Conservation (phyloP, 2,888 invertebrate species). For the Polylopha cassiicola region DNA sequence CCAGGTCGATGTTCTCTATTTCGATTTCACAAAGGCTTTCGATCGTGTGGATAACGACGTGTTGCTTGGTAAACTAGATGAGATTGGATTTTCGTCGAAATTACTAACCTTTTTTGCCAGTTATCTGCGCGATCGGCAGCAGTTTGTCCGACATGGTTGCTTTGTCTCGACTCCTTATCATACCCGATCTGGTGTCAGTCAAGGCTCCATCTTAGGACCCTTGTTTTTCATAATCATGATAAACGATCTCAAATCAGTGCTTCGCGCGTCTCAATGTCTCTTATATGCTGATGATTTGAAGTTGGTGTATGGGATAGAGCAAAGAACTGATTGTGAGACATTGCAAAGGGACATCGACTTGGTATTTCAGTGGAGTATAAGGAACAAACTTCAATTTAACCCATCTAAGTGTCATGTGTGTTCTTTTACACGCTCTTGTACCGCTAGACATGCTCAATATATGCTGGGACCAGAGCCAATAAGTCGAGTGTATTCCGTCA, state of each 20-base stretch:
- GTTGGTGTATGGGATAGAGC: slow-evolving; percentile 1
- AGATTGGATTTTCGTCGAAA: background rate
- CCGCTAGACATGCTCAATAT: too few relatives aligned
- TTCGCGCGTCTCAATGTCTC: background rate
- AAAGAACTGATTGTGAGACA: background rate
- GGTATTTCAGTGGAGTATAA: slow-evolving; percentile 2
- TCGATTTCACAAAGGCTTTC: slow-evolving; percentile 20
- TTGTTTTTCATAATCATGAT: background rate
- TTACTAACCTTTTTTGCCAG: background rate
- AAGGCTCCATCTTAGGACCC: background rate
- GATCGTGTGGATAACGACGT: slow-evolving; percentile 14
- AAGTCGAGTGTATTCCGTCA: background rate
- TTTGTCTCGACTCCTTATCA: background rate
- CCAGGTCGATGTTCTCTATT: slow-evolving; percentile 22
- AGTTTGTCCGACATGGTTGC: background rate
- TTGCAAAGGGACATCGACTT: slow-evolving; percentile 1
- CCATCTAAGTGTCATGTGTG: slow-evolving; percentile 1
- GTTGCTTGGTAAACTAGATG: background rate
- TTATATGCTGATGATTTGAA: background rate
- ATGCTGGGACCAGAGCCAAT: background rate
- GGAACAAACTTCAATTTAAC: too few relatives aligned
- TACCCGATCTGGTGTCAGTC: background rate
- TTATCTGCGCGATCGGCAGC: background rate
- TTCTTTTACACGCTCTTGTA: background rate
- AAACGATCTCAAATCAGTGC: background rate